Evolutionary conservation across 2,888 invertebrate genomes (phyloP), one percentile per base, ranked within the genome.

Genomic region (Orchestes rusci): DNA sequence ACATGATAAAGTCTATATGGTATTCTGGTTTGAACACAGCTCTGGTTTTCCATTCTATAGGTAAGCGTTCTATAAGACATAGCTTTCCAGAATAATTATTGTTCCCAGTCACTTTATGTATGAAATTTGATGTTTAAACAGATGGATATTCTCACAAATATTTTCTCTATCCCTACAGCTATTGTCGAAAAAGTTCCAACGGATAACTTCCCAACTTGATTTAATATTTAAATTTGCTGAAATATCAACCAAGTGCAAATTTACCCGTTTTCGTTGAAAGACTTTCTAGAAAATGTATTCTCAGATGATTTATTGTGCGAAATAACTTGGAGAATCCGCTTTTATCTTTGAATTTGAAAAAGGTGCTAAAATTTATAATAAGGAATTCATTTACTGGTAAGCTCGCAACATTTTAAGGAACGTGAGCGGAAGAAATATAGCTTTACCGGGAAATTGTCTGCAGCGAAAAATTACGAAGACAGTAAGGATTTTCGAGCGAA

Each of bases 11-110:
- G 85, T 91, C 55, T 85, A 88, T 73, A 89, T 91, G 86, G 89
- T 91, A 51, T 82, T 91, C 69, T 91, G 90, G 90, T 91, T 90
- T 72, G 79, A 84, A 59, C 85, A 89, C 61, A 87, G 87, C 59
- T 84, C 84, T 40, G 89, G 88, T 39, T 84, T 85, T 60, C 90
- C 91, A 13, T 73, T 91, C 39, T 91, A 90, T 76, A 89, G 89
- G 90, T 90, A 63, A 15, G 28, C 28, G 28, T 31, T 31, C 12
- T 23, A 23, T 23, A 23, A 23, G n/a, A n/a, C n/a, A n/a, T n/a
- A n/a, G n/a, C n/a, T n/a, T n/a, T n/a, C n/a, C n/a, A n/a, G n/a
- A n/a, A n/a, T n/a, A n/a, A n/a, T n/a, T n/a, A n/a, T n/a, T n/a
- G n/a, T n/a, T n/a, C n/a, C n/a, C n/a, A n/a, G n/a, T n/a, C n/a